Conservation (phyloP, 2,797 vertebrate genomes). For the Hirundo rustica region DNA sequence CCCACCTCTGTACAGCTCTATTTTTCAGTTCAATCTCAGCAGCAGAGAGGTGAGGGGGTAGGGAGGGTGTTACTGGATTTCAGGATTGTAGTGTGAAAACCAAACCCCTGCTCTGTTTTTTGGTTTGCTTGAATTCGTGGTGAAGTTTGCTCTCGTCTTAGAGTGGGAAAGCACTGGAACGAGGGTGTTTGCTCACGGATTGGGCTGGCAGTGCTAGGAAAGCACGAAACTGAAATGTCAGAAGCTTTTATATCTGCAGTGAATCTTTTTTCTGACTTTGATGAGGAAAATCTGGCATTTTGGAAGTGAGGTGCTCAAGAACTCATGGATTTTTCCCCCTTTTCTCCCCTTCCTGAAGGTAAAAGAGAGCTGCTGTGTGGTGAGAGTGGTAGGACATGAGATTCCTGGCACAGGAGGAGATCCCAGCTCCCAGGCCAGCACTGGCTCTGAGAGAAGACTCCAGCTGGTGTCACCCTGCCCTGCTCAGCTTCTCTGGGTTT, state of each 20-base stretch:
- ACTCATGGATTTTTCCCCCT: not conserved
- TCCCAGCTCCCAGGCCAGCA: not conserved
- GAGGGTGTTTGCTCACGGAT: not conserved
- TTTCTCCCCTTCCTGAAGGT: not conserved
- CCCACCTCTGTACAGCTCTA: constrained; percentile 1
- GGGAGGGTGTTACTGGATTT: not conserved
- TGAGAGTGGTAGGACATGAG: not conserved
- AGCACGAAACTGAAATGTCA: not conserved
- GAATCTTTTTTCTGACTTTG: not conserved
- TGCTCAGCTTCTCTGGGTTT: not conserved
- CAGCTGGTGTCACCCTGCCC: not conserved
- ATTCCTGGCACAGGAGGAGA: not conserved
- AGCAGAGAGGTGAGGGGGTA: not conserved
- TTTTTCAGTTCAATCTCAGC: constrained; percentile 37
- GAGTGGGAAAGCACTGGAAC: not conserved
- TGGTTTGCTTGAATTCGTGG: not conserved
- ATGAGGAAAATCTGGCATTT: not conserved
- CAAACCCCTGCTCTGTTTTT: not conserved
- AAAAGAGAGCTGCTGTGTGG: not conserved
- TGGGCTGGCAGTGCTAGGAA: not conserved
- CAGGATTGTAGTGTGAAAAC: not conserved
- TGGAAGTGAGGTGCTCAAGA: not conserved
- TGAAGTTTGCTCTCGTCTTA: not conserved
- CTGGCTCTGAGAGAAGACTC: not conserved
- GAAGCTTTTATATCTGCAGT: not conserved